phyloP scores from a whole-genome alignment of 2,797 vertebrate species.

The Halcyon leucocephala region DNA sequence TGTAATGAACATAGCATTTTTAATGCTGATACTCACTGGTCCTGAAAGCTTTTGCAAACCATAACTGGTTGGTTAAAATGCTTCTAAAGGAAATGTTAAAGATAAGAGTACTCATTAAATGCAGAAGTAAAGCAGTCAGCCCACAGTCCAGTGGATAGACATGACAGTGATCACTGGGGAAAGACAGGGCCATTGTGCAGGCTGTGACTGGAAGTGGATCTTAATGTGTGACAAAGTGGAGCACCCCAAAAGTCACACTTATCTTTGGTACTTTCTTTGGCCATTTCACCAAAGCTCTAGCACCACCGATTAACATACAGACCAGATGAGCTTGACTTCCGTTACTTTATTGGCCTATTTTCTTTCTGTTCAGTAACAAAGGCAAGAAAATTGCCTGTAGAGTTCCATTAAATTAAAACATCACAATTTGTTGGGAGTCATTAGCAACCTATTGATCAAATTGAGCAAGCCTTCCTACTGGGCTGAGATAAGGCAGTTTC shows the following conservation, averaged over 20 bases:
- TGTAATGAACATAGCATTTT: not conserved
- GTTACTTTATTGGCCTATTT: conserved; percentile 31
- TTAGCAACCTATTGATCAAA: conserved; percentile 42
- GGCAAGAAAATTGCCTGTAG: conserved; percentile 26
- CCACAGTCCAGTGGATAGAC: not conserved
- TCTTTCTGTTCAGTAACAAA: conserved; percentile 21
- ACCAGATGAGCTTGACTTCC: conserved; percentile 14
- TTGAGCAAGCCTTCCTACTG: conserved; percentile 26
- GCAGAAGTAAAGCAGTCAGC: not conserved
- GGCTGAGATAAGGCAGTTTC: conserved; percentile 38
- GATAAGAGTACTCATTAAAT: not conserved
- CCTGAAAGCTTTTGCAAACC: not conserved
- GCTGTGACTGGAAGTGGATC: not conserved
- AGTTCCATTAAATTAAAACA: conserved; percentile 52
- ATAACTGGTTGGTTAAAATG: not conserved
- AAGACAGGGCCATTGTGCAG: not conserved
- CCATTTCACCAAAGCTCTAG: not conserved
- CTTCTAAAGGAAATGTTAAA: not conserved
- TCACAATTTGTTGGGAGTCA: conserved; percentile 17
- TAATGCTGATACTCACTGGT: not conserved
- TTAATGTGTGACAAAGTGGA: not conserved
- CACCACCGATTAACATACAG: not conserved
- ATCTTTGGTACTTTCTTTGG: not conserved
- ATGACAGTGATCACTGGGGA: not conserved
- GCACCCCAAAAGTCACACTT: not conserved